Conservation (phyloP, 2,888 invertebrate species). For the Philereme transversata region DNA sequence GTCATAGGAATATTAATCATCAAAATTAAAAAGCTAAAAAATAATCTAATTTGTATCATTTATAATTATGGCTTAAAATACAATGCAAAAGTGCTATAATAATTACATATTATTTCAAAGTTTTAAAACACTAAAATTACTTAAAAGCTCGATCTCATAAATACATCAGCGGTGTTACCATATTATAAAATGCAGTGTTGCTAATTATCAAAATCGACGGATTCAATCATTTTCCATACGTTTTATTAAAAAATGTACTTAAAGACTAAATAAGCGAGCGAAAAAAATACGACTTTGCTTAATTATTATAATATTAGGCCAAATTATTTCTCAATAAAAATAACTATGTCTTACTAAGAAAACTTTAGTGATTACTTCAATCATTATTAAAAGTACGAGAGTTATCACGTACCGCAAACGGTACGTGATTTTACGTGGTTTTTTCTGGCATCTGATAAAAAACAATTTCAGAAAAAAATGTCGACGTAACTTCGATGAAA, state of each 20-base stretch:
- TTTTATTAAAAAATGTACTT: constrained; percentile 16
- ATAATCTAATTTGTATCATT: constrained; percentile 65
- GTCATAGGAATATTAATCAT: constrained; percentile 25
- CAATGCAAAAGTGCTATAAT: constrained; percentile 51
- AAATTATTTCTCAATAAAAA: constrained; percentile 12
- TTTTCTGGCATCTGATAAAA: no score
- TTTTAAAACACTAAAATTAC: constrained; percentile 34
- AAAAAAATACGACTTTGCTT: constrained; percentile 9
- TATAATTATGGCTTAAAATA: constrained; percentile 43
- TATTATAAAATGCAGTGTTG: constrained; percentile 36
- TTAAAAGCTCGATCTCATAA: constrained; percentile 64
- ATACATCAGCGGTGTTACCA: constrained; percentile 54
- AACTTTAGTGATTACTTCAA: no score
- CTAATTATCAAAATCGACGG: constrained; percentile 54
- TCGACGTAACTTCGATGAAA: no score
- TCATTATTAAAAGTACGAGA: no score
- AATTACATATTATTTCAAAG: constrained; percentile 22
- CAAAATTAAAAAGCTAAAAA: constrained; percentile 45
- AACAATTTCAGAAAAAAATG: no score
- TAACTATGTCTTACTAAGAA: constrained; percentile 6
- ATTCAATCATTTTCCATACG: constrained; percentile 29
- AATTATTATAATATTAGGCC: constrained; percentile 22
- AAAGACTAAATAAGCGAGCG: constrained; percentile 14
- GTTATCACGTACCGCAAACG: no score
- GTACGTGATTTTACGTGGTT: no score